Conservation (phyloP, 2,113 vertebrate genomes). For the Malurus cyaneus region DNA sequence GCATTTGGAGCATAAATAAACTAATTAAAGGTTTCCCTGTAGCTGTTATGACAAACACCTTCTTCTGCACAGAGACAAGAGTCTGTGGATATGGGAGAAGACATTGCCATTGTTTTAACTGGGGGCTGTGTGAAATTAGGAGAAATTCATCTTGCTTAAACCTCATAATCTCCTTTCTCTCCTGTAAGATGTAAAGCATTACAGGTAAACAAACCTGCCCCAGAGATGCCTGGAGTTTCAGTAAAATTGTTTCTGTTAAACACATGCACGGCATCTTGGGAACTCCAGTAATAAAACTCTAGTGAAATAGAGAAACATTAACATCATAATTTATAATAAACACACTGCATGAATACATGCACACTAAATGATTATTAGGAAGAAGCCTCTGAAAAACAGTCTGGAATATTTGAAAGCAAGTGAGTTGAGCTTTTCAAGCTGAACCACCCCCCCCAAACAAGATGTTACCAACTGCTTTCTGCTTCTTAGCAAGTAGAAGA, state of each 20-base stretch:
- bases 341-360: background rate
- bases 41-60: conserved; percentile 2
- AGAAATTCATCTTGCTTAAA: background rate
- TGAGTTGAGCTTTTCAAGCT: background rate
- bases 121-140: background rate
- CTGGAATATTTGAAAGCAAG: background rate
- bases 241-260: background rate
- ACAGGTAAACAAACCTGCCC: background rate
- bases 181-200: background rate
- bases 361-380: background rate
- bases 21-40: conserved; percentile 44
- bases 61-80: background rate
- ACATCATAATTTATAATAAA: background rate
- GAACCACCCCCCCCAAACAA: background rate
- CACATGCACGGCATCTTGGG: background rate
- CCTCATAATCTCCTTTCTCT: background rate
- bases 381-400: background rate
- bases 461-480: background rate
- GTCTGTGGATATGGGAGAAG: background rate
- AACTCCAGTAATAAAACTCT: background rate
- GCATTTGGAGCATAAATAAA: conserved; percentile 34
- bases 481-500: background rate
- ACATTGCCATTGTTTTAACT: background rate
- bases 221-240: background rate
- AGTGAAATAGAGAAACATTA: background rate